Percentiles rank a stretch among this genome's conserved stretches.
Evolutionary conservation across 1,140 invertebrate species (phyloP).

Genomic region (Anagrus nilaparvatae): DNA sequence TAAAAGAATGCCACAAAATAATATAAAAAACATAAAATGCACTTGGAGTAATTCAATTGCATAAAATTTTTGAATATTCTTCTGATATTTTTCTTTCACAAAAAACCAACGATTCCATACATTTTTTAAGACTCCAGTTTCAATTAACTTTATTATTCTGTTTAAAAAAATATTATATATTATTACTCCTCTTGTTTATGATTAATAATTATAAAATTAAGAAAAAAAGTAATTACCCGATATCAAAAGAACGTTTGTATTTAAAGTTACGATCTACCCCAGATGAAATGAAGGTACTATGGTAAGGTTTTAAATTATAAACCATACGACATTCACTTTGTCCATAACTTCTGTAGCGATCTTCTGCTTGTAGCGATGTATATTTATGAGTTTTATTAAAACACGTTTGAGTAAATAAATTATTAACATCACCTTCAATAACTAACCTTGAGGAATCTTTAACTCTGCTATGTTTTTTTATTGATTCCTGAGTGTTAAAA

Average conservation of each 20-base stretch:
- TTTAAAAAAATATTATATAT: neutral
- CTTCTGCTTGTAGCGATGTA: slow-evolving; percentile 16
- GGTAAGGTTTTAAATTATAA: neutral
- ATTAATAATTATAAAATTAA: neutral
- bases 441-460: too few species aligned
- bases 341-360: slow-evolving; percentile 5
- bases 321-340: slow-evolving; percentile 12
- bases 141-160: slow-evolving; percentile 20
- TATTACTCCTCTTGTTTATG: neutral
- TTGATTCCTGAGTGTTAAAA: neutral
- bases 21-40: slow-evolving; percentile 16
- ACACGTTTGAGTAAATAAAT: too few species aligned
- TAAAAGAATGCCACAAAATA: slow-evolving; percentile 5
- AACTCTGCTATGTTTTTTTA: too few species aligned
- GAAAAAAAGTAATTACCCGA: slow-evolving; percentile 11
- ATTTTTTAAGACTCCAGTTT: slow-evolving; percentile 17
- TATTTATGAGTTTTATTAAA: slow-evolving; percentile 4
- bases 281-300: slow-evolving; percentile 16
- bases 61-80: slow-evolving; percentile 5
- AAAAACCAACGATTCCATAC: slow-evolving; percentile 19
- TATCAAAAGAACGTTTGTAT: slow-evolving; percentile 20
- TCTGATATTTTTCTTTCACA: neutral
- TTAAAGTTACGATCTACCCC: slow-evolving; percentile 10
- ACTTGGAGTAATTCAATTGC: slow-evolving; percentile 21
- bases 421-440: too few species aligned